Base-by-base conservation (phyloP, 2,888 invertebrate genomes). In the Polyommatus iphigenia region DNA sequence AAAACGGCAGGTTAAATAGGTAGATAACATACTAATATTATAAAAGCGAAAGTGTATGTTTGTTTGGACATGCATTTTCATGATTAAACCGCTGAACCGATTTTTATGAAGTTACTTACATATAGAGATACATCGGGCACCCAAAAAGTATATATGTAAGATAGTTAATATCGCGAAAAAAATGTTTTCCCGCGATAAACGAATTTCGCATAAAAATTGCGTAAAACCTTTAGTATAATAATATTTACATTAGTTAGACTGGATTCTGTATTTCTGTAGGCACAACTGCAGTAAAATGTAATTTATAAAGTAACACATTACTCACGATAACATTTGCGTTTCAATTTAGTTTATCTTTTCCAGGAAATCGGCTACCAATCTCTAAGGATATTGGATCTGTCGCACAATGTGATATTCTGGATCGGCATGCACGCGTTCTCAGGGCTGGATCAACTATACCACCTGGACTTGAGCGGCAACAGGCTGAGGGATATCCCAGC, bases 401-500 rank as follows among this genome's bases (percentile, higher is more conserved):
- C 96, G 0, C 92, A 95, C 85, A 96, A 96, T 86, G 90, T 94
- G 79, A 94, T 96, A 76, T 94, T 95, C 81, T 95, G 95, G 85
- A 94, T 96, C 76, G 95, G 95, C 13, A 85, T 96, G 77, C 95
- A 96, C 81, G 95, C 95, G 0, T 96, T 96, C 83, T 86, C 91
- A 0, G 93, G 94, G 0, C 81, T 96, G 78, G 88, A 91, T 3
- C 87, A 91, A 18, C 85, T 96, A 29, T 86, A 87, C 71, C 92
- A 93, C 15, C 84, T 96, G 78, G 95, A 96, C 86, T 89, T 96
- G 50, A 95, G 96, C 73, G 94, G 93, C 82, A 96, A 96, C 84
- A 93, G 95, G 41, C 87, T 96, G 77, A 93, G 96, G 84, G 95
- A 93, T 79, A 87, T 96, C 54, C 86, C 93, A 0, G 88, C 91